Base-by-base conservation (phyloP, 2,888 invertebrate species). In the Platypus cylindrus region DNA sequence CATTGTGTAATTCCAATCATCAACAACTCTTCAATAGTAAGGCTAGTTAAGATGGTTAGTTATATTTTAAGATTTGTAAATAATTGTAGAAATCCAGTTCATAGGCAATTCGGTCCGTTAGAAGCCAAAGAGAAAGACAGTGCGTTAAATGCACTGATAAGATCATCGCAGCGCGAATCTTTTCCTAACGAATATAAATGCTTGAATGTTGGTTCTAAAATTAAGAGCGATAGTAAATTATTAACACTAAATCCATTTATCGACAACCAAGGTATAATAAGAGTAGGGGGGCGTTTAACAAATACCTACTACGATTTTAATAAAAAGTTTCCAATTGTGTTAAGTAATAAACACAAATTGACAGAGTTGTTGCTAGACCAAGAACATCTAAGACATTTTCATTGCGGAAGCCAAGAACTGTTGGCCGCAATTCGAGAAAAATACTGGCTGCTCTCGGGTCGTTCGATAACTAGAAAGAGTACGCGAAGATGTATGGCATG, bases 351-450 rank as follows among this genome's bases (percentile, higher is more conserved):
- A 17, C 40, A 41, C 30, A 14, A n/a, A 3, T 14, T 43, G 20
- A 43, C 36, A 2, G 26, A 29, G 8, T n/a, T 38, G 12, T 33
- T 41, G 7, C 34, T 43, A 14, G 17, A 18, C 12, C 8, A 34
- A 7, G 36, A 33, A 23, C 41, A 43, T 27, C 15, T 28, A 18
- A 29, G 25, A 23, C n/a, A 35, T 9, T 31, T 39, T n/a, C 41
- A 44, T 17, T 38, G 38, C 5, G 43, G 44, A 17, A 12, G 36
- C 8, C 37, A 44, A 22, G 29, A 34, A 1, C 22, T 38, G n/a
- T 33, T 41, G 14, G 17, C 28, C 2, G 11, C 29, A 13, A 20
- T 34, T 2, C 20, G 44, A 8, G 28, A 39, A 26, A 22, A 17
- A 12, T 41, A 20, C 33, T 44, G 44, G 41, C 13, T 32, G 8